Base-by-base conservation (phyloP, 2,797 vertebrate genomes). In the Morus bassanus region DNA sequence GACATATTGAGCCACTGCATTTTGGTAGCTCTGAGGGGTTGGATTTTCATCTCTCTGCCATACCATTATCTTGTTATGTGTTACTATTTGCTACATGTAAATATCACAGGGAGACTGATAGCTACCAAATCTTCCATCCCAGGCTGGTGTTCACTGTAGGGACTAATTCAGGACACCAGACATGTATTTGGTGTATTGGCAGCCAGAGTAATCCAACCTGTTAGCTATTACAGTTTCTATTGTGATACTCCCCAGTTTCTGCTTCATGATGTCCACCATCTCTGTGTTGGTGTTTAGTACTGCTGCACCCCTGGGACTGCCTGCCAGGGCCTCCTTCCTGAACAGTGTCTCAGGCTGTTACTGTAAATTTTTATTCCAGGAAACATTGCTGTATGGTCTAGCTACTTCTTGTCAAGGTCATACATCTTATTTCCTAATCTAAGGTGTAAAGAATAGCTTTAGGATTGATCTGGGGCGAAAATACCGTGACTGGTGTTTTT, bases 331-430 rank as follows among this genome's bases (percentile, higher is more conserved):
- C 41, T 46, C 33, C 30, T 61, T 88, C 57, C 83, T 51, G 28
- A 89, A 9, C 15, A 10, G 1, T 2, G 2, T 21, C 43, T 95
- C 11, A 59, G 56, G 46, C 69, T 86, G 39, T 17, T 85, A 48
- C 53, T 85, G n/a, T 65, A 57, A 33, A 19, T 64, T 79, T 91
- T 82, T 74, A 15, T 70, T 85, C 24, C 45, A 50, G 5, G 1
- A 91, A 93, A 64, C 0, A 0, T 60, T 69, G 5, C 5, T 87
- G 27, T 83, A 0, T 33, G 18, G 9, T 59, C n/a, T 28, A 69
- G 27, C 10, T 91, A 27, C 59, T 95, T 90, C 67, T 68, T 77
- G 35, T 75, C 75, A 94, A 85, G 72, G 83, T 84, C 63, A 46
- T 51, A 37, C 14, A 22, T 35, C 76, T 87, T 64, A 24, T 41